phyloP scores from a whole-genome alignment of 2,797 vertebrate genomes.

The Cephalopachus bancanus region DNA sequence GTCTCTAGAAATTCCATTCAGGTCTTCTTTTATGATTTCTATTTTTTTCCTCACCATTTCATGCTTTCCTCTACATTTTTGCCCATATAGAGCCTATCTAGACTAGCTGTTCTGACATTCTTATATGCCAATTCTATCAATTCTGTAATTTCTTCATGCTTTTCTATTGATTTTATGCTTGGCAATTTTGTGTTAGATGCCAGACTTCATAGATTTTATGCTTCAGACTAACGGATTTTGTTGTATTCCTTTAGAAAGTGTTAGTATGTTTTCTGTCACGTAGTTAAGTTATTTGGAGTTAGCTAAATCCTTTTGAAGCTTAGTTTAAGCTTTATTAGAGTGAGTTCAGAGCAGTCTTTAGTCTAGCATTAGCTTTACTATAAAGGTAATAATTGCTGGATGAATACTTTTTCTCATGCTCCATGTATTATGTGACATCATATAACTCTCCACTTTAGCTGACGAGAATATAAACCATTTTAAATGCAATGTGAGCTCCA shows the following conservation, averaged over 20 bases:
- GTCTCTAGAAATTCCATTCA: background rate
- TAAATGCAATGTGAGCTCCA: background rate
- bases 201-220: background rate
- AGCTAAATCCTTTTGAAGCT: background rate
- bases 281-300: background rate
- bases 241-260: slow-evolving; percentile 6
- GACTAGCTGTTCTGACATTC: background rate
- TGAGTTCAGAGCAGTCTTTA: background rate
- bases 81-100: background rate
- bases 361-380: background rate
- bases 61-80: background rate
- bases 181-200: background rate
- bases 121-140: background rate
- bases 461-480: background rate
- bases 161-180: background rate
- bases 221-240: background rate
- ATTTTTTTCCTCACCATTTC: too few relatives aligned
- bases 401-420: background rate
- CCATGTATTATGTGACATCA: background rate
- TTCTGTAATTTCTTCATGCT: background rate
- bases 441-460: background rate
- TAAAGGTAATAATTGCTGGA: background rate
- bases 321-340: background rate
- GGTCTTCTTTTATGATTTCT: background rate
- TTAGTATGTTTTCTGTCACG: background rate